Evolutionary conservation across 2,113 vertebrate genomes (phyloP).

Genomic region (Ia io): DNA sequence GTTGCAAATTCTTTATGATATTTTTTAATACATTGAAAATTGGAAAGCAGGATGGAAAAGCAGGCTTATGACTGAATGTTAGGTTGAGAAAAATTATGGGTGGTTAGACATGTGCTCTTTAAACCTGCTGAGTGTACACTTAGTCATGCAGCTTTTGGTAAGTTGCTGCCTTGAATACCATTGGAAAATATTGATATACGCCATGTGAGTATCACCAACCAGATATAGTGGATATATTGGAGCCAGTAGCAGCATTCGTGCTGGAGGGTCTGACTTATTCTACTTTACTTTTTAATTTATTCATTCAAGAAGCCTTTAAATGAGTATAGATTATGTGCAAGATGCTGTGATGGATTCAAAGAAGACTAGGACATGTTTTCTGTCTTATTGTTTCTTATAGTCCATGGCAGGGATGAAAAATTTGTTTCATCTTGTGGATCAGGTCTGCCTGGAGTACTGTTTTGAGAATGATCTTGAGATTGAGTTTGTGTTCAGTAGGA

Average conservation of each 20-base stretch:
- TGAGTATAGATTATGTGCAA: neutral
- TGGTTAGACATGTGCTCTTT: neutral
- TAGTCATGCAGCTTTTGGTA: constrained; percentile 32
- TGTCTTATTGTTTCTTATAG: neutral
- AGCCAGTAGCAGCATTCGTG: neutral
- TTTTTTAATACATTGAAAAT: constrained; percentile 6
- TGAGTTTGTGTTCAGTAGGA: neutral
- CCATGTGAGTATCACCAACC: neutral
- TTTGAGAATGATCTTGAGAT: neutral
- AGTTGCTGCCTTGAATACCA: neutral
- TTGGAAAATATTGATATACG: constrained; percentile 30
- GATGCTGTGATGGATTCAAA: neutral
- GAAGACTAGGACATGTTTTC: neutral
- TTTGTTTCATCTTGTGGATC: neutral
- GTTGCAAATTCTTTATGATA: neutral
- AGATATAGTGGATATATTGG: neutral
- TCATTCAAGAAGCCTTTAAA: constrained; percentile 8
- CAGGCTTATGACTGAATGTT: neutral
- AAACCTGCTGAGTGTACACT: neutral
- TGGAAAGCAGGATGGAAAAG: neutral
- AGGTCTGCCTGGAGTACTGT: neutral
- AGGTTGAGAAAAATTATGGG: neutral
- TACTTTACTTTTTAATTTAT: neutral
- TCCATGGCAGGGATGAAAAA: neutral
- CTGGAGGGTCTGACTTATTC: neutral